These are phyloP conservation scores for Phrixothrix hirtus DNA, from an alignment of 2,888 invertebrate genomes.

Conservation along the genomic window DNA sequence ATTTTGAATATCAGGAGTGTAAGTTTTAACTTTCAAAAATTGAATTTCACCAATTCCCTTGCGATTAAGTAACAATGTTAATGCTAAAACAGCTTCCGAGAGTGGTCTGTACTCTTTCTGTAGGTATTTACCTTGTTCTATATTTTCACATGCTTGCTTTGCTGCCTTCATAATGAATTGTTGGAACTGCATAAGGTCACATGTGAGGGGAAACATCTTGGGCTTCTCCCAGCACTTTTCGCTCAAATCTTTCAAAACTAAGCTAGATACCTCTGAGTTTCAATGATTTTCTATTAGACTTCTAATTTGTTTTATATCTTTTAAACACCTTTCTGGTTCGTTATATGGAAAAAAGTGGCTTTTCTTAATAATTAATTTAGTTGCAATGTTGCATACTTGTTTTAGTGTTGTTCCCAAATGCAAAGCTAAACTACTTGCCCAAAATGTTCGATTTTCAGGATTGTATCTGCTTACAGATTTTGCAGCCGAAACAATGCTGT, in stretches of 20 bases:
- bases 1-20: neutral
- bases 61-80: constrained; percentile 11
- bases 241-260: constrained; percentile 19
- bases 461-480: constrained; percentile 30
- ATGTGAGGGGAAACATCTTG: constrained; percentile 22
- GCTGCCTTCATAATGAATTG: constrained; percentile 20
- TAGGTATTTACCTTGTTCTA: constrained; percentile 2
- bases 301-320: constrained; percentile 20
- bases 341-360: constrained; percentile 9
- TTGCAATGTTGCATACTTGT: no score
- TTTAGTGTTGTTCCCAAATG: constrained; percentile 34
- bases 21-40: constrained; percentile 18
- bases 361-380: constrained; percentile 31
- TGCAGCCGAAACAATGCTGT: constrained; percentile 25
- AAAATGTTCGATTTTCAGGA: constrained; percentile 22
- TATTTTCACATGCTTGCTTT: constrained; percentile 6
- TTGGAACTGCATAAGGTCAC: constrained; percentile 24
- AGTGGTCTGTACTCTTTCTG: constrained; percentile 11
- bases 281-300: constrained; percentile 15
- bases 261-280: constrained; percentile 21
- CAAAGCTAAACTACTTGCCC: constrained; percentile 29
- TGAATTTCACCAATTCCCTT: constrained; percentile 31
- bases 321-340: constrained; percentile 16
- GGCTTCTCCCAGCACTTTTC: constrained; percentile 22
- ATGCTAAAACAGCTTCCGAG: constrained; percentile 17